phyloP scores from a whole-genome alignment of 2,113 vertebrate species.

The Todiramphus saurophagus region DNA sequence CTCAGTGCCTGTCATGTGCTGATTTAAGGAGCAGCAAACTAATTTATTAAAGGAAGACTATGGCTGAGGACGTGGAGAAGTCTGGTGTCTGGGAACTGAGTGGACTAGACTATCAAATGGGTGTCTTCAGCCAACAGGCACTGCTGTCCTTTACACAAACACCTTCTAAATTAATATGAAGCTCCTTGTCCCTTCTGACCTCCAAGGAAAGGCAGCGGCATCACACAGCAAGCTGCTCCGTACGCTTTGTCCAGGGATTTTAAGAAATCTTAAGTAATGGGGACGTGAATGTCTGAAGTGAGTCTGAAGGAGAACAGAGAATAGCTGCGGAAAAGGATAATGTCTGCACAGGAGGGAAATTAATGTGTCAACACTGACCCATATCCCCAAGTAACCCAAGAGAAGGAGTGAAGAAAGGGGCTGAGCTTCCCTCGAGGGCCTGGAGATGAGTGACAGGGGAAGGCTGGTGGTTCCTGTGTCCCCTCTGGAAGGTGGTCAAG shows the following conservation, averaged over 20 bases:
- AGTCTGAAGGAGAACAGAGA: not conserved
- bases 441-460: not conserved
- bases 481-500: not conserved
- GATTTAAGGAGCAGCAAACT: constrained; percentile 38
- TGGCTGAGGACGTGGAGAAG: constrained; percentile 9
- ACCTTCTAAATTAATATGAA: not conserved
- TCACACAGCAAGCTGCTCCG: not conserved
- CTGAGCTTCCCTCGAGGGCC: not conserved
- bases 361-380: not conserved
- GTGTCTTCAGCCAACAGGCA: not conserved
- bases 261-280: not conserved
- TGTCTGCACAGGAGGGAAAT: not conserved
- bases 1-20: constrained; percentile 19
- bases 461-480: not conserved
- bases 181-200: not conserved
- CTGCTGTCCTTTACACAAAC: not conserved
- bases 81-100: constrained; percentile 28
- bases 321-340: not conserved
- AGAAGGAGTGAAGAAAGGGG: not conserved
- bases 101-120: constrained; percentile 9
- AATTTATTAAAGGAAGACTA: constrained; percentile 14
- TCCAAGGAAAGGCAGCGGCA: not conserved
- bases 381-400: not conserved
- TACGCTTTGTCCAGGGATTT: rapidly evolving
- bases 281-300: not conserved